A percentile compares a stretch with the other conserved stretches of the same genome.
These are phyloP conservation scores for Carabus problematicus DNA, from an alignment of 2,888 invertebrate genomes.

Conservation along the genomic window DNA sequence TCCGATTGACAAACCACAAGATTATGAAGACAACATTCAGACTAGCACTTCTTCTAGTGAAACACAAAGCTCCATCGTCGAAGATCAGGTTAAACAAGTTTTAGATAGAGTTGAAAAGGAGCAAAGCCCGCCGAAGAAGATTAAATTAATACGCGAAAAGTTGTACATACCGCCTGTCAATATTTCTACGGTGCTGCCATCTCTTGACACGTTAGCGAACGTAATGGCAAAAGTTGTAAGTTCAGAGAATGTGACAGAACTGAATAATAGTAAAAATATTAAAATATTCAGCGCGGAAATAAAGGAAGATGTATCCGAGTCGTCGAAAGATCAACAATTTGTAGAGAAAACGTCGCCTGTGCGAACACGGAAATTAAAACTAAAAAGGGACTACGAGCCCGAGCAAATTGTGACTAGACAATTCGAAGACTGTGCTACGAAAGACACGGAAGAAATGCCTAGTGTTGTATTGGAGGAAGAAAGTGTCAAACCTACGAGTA, in stretches of 20 bases:
- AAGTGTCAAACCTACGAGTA: background rate
- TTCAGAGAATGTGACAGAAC: background rate
- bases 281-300: slow-evolving; percentile 11
- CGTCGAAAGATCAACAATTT: background rate
- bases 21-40: no score
- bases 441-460: background rate
- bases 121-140: slow-evolving; percentile 34
- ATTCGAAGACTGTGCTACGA: background rate
- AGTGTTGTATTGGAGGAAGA: background rate
- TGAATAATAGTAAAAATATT: slow-evolving; percentile 18
- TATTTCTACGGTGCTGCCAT: background rate
- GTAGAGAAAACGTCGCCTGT: background rate
- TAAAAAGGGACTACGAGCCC: slow-evolving; percentile 29
- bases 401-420: slow-evolving; percentile 1
- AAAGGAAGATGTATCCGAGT: background rate
- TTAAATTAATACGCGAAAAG: slow-evolving; percentile 37
- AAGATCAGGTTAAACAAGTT: background rate
- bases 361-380: slow-evolving; percentile 30
- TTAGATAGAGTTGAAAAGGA: slow-evolving; percentile 14
- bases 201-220: background rate
- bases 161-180: slow-evolving; percentile 2
- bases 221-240: background rate
- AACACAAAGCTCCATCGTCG: background rate
- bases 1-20: slow-evolving; percentile 35
- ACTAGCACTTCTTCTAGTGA: background rate